Conservation (phyloP, 2,797 vertebrate species). For the Astyanax mexicanus region DNA sequence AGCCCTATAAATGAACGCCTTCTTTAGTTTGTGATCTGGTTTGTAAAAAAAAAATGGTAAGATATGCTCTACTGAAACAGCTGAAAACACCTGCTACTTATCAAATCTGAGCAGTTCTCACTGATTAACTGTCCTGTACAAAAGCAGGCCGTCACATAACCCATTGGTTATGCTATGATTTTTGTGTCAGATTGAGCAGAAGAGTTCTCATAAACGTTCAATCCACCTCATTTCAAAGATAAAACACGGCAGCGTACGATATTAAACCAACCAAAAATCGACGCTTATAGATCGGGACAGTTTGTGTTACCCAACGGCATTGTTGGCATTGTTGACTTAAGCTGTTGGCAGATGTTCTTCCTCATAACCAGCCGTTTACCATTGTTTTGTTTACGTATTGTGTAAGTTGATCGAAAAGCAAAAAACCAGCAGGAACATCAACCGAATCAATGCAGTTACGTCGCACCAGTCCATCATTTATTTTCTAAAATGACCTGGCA, state of each 20-base stretch:
- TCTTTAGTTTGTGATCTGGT: too few relatives aligned
- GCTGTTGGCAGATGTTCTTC: neutral
- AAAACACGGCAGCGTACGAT: neutral
- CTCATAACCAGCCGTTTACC: neutral
- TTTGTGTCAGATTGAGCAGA: neutral
- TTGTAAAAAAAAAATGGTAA: too few relatives aligned
- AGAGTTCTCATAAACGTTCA: neutral
- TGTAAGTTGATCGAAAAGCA: constrained; percentile 29
- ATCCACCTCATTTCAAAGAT: neutral
- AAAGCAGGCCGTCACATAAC: neutral
- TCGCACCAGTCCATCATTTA: neutral
- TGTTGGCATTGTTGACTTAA: neutral
- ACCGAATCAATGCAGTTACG: constrained; percentile 19
- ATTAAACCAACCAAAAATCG: neutral
- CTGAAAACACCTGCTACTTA: too few relatives aligned
- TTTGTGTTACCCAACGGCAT: constrained; percentile 3
- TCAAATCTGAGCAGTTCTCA: too few relatives aligned
- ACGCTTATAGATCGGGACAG: neutral
- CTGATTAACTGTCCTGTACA: too few relatives aligned
- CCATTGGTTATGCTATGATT: neutral
- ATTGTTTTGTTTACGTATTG: constrained; percentile 11
- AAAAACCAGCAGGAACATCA: constrained; percentile 7
- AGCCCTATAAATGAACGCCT: too few relatives aligned
- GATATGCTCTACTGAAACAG: too few relatives aligned
- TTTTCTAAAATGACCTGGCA: neutral